Percentiles rank a stretch among this genome's conserved stretches.
phyloP scores from a whole-genome alignment of 1,140 invertebrate genomes.

The Listronotus bonariensis region DNA sequence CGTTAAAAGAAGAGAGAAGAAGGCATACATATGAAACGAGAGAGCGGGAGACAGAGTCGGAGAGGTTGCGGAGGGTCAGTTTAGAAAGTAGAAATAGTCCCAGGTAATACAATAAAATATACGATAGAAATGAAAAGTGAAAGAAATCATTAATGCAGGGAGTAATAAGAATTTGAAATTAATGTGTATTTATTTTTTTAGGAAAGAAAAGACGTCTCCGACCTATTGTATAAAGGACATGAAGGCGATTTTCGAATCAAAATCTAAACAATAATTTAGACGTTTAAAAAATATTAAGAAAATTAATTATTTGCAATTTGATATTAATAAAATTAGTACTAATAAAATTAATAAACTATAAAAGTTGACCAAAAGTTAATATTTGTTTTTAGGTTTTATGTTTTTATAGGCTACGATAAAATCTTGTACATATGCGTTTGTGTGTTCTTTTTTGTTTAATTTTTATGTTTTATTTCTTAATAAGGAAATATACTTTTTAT shows the following conservation, averaged over 20 bases:
- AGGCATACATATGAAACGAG: slow-evolving; percentile 50
- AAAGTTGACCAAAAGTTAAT: slow-evolving; percentile 17
- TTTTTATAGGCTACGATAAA: slow-evolving; percentile 6
- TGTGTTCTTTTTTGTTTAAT: slow-evolving; percentile 5
- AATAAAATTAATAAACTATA: slow-evolving; percentile 1
- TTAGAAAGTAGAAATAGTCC: slow-evolving; percentile 48
- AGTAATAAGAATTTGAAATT: too few species aligned
- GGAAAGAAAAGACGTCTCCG: slow-evolving; percentile 68
- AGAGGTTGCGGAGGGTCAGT: slow-evolving; percentile 45
- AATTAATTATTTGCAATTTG: slow-evolving; percentile 12
- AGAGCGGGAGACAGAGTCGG: slow-evolving; percentile 44
- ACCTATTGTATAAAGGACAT: slow-evolving; percentile 76
- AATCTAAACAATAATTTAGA: slow-evolving; percentile 56
- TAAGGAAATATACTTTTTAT: not conserved
- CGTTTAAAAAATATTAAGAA: slow-evolving; percentile 10
- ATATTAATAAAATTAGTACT: slow-evolving; percentile 6
- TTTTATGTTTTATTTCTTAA: not conserved
- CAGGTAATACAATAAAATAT: too few species aligned
- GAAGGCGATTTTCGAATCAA: slow-evolving; percentile 75
- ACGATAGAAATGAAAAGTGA: too few species aligned
- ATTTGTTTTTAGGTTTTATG: slow-evolving; percentile 12
- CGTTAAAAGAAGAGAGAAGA: slow-evolving; percentile 41
- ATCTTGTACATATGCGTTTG: slow-evolving; percentile 7
- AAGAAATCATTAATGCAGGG: too few species aligned
- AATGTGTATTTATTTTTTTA: slow-evolving; percentile 47